These are phyloP conservation scores for Botia almorhae DNA, from an alignment of 2,797 vertebrate genomes.

Conservation along the genomic window DNA sequence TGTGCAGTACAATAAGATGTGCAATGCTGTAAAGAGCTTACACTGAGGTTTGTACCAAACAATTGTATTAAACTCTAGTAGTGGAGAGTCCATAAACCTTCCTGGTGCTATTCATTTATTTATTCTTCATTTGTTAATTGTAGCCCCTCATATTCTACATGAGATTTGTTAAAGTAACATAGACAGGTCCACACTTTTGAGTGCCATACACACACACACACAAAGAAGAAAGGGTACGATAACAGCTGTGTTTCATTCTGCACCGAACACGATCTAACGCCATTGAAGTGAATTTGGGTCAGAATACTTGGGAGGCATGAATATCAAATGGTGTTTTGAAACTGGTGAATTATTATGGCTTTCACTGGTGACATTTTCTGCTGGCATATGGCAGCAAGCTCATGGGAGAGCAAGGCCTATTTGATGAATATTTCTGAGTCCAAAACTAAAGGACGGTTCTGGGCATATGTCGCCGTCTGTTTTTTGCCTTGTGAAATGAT, in stretches of 20 bases:
- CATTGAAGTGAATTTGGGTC: slow-evolving; percentile 83
- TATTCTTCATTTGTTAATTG: slow-evolving; percentile 66
- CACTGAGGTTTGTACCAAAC: too few species aligned
- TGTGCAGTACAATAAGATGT: too few species aligned
- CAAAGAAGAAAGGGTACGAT: slow-evolving; percentile 73
- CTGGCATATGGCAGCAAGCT: slow-evolving; percentile 92
- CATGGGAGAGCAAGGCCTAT: slow-evolving; percentile 91
- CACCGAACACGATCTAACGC: slow-evolving; percentile 83
- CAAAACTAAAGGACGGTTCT: slow-evolving; percentile 87
- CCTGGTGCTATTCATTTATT: slow-evolving; percentile 47
- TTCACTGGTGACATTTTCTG: slow-evolving; percentile 98
- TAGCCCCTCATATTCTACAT: slow-evolving; percentile 54
- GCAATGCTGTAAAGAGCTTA: too few species aligned
- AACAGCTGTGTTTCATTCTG: slow-evolving; percentile 86
- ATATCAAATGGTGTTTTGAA: slow-evolving; percentile 93
- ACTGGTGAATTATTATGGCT: slow-evolving; percentile 95
- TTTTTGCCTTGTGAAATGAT: slow-evolving; percentile 93
- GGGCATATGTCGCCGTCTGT: slow-evolving; percentile 91
- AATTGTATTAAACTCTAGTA: too few species aligned
- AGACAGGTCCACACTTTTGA: slow-evolving; percentile 17
- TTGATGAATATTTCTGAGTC: slow-evolving; percentile 95
- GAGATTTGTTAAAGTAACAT: neutral
- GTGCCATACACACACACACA: slow-evolving; percentile 7
- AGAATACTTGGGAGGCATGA: slow-evolving; percentile 90
- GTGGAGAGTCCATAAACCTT: too few species aligned